Conservation (phyloP, 2,888 invertebrate species). For the Ecliptopera silaceata region DNA sequence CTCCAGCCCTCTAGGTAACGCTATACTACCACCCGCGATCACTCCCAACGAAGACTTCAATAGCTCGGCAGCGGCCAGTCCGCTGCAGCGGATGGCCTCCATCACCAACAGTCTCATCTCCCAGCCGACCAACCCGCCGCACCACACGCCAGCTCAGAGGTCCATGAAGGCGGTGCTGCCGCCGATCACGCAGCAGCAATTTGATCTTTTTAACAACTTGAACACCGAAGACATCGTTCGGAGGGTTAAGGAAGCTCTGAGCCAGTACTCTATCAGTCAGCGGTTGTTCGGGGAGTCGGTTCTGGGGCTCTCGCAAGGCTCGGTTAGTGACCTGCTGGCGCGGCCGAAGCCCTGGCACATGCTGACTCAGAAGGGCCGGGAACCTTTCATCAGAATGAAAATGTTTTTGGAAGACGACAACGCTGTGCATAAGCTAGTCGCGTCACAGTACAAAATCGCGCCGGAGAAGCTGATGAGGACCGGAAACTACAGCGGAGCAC, state of each 20-base stretch:
- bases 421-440: conserved; percentile 96
- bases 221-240: conserved; percentile 99
- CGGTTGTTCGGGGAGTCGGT: conserved; percentile 99
- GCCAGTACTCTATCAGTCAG: conserved; percentile 98
- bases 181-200: conserved; percentile 99
- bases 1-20: conserved; percentile 92
- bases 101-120: conserved; percentile 98
- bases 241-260: conserved; percentile 96
- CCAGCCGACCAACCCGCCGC: conserved; percentile 92
- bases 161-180: conserved; percentile 98
- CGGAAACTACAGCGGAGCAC: conserved; percentile 93
- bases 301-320: conserved; percentile 97
- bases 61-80: conserved; percentile 93
- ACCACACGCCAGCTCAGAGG: conserved; percentile 92
- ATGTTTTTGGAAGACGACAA: conserved; percentile 98
- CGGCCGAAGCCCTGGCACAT: conserved; percentile 99
- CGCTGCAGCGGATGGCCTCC: conserved; percentile 98
- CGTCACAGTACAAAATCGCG: conserved; percentile 98
- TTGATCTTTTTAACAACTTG: conserved; percentile 98
- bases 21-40: conserved; percentile 92
- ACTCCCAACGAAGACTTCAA: conserved; percentile 92
- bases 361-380: conserved; percentile 98
- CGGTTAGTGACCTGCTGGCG: conserved; percentile 98
- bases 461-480: conserved; percentile 99
- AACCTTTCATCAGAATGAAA: conserved; percentile 98